phyloP scores from a whole-genome alignment of 2,113 vertebrate species.

The Lethenteron camtschaticum region DNA sequence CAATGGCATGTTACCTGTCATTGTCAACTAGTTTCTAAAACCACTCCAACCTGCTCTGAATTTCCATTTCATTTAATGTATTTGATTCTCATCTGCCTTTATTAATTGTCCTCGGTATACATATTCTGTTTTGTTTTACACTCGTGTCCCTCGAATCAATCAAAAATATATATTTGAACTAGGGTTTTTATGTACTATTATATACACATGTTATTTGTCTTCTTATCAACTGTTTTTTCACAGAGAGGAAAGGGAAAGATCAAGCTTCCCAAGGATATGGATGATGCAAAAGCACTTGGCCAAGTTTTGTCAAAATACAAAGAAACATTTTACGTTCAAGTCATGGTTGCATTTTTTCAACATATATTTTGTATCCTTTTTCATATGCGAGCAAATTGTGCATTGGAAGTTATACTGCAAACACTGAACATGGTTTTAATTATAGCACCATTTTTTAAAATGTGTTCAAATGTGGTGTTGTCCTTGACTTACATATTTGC shows the following conservation, averaged over 20 bases:
- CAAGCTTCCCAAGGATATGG: constrained; percentile 90
- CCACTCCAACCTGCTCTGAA: no score
- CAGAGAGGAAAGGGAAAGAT: constrained; percentile 78
- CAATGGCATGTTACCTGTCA: no score
- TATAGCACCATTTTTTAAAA: constrained; percentile 7
- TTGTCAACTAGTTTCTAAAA: no score
- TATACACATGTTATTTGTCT: background rate
- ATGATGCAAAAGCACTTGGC: constrained; percentile 91
- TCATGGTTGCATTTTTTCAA: constrained; percentile 83
- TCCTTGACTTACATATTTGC: constrained; percentile 30
- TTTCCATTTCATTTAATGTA: background rate
- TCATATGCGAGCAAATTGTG: background rate
- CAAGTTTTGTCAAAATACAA: constrained; percentile 94
- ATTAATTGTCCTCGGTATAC: background rate
- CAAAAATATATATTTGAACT: background rate
- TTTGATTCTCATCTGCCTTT: background rate
- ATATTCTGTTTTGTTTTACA: background rate
- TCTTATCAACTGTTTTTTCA: constrained; percentile 9
- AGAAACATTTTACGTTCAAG: constrained; percentile 88
- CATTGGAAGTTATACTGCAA: background rate
- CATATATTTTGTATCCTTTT: constrained; percentile 96
- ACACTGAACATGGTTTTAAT: background rate
- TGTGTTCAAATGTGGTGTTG: constrained; percentile 9
- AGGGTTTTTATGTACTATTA: background rate
- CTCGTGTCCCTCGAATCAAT: background rate